Base-by-base conservation (phyloP, 2,797 vertebrate species). In the Lepus oiostolus region DNA sequence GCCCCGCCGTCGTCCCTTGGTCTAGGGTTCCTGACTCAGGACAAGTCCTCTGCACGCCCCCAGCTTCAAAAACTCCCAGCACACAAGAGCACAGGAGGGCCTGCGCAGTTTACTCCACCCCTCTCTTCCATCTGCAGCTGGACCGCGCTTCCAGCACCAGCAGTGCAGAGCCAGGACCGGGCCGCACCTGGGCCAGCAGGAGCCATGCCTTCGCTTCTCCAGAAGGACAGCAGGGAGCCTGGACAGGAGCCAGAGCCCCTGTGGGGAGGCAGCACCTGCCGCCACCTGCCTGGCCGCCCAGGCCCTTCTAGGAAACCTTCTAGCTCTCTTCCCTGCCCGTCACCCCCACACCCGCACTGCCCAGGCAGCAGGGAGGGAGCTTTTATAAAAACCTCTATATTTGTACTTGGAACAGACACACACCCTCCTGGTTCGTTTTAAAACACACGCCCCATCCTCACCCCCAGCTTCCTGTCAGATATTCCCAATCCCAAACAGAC, bases 371-470 rank as follows among this genome's bases (percentile, higher is more conserved):
- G 11, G 38, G 88, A 95, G 74, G 58, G 65, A n/a, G 80, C 38
- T 72, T 82, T 81, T 71, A n/a, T 77, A 14, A 17, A 62, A 47
- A 60, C 63, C 76, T 82, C 84, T 76, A 16, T 81, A 63, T 95
- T 75, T 94, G 65, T 90, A n/a, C 85, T 87, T 74, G 82, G 86
- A 95, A 85, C 71, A 63, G 85, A 71, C 91, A 83, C 10, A n/a
- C 3, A 17, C 50, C 65, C 54, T 88, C 62, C 93, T n/a, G 47
- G 60, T 65, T 75, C 72, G 28, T 89, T 88, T 94, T 63, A 21
- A 93, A 80, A 63, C 8, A 26, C 32, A 24, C 54, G 24, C 42
- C 93, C 82, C 47, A 2, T 62, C 63, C 83, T 92, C 85, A 52
- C 21, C 21, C 28, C 28, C 22, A 47, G 63, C 75, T 86, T 74